Percentiles rank a stretch among this genome's conserved stretches.
phyloP scores from a whole-genome alignment of 2,113 vertebrate genomes.

The Aptenodytes forsteri region DNA sequence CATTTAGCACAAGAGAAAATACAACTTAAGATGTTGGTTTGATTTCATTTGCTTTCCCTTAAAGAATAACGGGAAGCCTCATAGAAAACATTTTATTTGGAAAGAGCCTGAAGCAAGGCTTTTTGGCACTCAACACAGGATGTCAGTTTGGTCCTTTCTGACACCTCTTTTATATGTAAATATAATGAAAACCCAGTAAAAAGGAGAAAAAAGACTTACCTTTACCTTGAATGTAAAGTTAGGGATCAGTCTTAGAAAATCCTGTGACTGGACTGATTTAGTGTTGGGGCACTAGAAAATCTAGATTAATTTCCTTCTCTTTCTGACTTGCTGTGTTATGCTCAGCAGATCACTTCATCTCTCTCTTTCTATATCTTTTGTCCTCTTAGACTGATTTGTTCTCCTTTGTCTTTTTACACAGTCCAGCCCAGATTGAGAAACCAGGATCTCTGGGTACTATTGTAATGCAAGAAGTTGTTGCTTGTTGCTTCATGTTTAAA shows the following conservation, averaged over 20 bases:
- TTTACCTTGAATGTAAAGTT: neutral
- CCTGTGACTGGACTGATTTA: neutral
- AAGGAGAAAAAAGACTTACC: neutral
- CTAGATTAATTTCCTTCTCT: neutral
- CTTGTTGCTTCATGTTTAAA: neutral
- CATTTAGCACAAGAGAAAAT: neutral
- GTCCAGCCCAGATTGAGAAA: neutral
- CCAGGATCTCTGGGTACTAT: neutral
- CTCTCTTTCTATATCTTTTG: neutral
- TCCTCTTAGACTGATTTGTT: neutral
- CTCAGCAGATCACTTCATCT: neutral
- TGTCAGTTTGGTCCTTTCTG: neutral
- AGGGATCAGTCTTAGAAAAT: neutral
- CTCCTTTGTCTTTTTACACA: neutral
- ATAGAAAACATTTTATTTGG: neutral
- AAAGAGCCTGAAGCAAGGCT: neutral
- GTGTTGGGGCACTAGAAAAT: neutral
- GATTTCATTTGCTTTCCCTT: neutral
- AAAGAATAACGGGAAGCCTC: neutral
- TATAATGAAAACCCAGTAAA: neutral
- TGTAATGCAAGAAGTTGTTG: neutral
- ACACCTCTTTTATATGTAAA: neutral
- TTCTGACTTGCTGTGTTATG: neutral
- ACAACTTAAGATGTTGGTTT: neutral
- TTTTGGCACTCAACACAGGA: neutral